These are phyloP conservation scores for Phacellophora camtschatica DNA, from an alignment of 30 jellyfish, hydroid and myxozoan genomes.

Conservation along the genomic window DNA sequence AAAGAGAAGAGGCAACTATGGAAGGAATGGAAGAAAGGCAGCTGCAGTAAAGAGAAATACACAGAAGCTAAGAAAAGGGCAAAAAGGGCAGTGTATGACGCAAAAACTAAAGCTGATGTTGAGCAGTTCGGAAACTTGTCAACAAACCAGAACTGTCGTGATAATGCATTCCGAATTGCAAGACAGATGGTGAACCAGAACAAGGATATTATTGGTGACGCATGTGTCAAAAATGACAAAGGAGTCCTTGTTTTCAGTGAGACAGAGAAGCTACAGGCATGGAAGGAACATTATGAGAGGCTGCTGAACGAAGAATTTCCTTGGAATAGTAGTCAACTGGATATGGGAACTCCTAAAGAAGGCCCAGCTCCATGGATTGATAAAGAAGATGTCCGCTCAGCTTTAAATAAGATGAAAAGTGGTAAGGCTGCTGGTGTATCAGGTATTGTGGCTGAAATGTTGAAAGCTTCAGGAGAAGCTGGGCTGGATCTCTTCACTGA, in stretches of 20 bases:
- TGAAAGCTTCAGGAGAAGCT: not conserved
- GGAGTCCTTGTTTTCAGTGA: too few species aligned
- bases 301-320: conserved; percentile 1
- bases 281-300: conserved; percentile 10
- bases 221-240: not conserved
- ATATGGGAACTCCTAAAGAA: not conserved
- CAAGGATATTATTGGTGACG: not conserved
- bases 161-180: too few species aligned
- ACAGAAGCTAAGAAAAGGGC: not conserved
- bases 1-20: not conserved
- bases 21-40: not conserved
- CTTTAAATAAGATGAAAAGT: not conserved
- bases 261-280: not conserved
- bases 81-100: too few species aligned
- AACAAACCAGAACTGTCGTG: too few species aligned
- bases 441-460: conserved; percentile 21
- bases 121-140: too few species aligned
- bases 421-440: conserved; percentile 8
- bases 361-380: not conserved
- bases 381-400: not conserved
- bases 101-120: too few species aligned
- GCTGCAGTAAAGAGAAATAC: not conserved
- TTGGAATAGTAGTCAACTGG: not conserved
- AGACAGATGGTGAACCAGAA: not conserved
- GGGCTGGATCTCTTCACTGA: not conserved